phyloP scores from a whole-genome alignment of 2,113 vertebrate genomes.

The Pelecanus crispus region DNA sequence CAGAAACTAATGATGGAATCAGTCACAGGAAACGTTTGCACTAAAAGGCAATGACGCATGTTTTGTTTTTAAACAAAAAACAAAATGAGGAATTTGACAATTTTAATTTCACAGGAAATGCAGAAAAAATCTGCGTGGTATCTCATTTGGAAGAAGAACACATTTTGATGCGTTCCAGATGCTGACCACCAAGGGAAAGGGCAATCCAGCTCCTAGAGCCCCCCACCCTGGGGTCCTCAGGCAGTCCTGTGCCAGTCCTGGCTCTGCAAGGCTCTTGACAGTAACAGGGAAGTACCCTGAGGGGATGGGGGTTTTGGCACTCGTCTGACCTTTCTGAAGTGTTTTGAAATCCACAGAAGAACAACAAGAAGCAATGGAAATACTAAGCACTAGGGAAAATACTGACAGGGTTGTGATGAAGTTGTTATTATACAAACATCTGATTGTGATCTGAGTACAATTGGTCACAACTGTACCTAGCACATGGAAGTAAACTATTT shows the following conservation, averaged over 20 bases:
- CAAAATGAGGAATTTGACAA: neutral
- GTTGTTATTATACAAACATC: neutral
- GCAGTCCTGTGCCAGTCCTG: neutral
- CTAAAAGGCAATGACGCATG: neutral
- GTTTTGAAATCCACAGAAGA: neutral
- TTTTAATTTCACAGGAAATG: neutral
- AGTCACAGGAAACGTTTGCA: neutral
- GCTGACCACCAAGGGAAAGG: neutral
- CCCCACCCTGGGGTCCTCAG: neutral
- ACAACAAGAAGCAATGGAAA: neutral
- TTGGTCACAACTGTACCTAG: neutral
- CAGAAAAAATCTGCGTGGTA: neutral
- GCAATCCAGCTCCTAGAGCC: neutral
- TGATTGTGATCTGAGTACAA: neutral
- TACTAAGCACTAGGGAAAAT: neutral
- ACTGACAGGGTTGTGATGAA: neutral
- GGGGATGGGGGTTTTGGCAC: neutral
- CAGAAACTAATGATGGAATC: neutral
- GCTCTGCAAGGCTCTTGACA: neutral
- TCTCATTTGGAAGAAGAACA: neutral
- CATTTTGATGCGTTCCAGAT: neutral
- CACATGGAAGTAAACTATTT: neutral
- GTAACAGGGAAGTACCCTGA: neutral
- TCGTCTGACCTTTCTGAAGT: neutral
- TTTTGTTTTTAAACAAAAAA: neutral